Evolutionary conservation across 1,140 invertebrate genomes (phyloP).

Genomic region (Popillia japonica): DNA sequence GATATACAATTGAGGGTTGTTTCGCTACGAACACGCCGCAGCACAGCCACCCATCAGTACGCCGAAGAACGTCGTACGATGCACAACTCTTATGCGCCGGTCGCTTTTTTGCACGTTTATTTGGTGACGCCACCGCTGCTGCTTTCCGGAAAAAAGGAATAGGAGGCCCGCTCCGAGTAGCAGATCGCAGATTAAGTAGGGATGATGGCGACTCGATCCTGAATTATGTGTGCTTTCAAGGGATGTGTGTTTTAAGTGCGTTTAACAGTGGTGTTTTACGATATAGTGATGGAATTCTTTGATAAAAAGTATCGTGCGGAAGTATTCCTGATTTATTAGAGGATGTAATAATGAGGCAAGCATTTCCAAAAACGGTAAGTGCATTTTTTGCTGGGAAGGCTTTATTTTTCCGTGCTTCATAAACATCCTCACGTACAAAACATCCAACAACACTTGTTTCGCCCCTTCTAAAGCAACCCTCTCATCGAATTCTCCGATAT

Average conservation of each 20-base stretch:
- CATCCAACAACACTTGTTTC: background rate
- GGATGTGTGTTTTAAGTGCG: background rate
- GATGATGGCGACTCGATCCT: background rate
- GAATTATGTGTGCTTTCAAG: background rate
- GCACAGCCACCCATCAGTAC: slow-evolving; percentile 21
- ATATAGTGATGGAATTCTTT: background rate
- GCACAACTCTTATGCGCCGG: slow-evolving; percentile 31
- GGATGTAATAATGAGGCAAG: slow-evolving; percentile 30
- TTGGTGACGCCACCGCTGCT: slow-evolving; percentile 17
- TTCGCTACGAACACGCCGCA: slow-evolving; percentile 21
- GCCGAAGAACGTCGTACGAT: slow-evolving; percentile 19
- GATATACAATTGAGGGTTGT: slow-evolving; percentile 35
- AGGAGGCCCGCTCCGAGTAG: background rate
- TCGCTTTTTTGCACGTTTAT: slow-evolving; percentile 10
- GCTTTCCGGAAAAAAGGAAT: slow-evolving; percentile 4
- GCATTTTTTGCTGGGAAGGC: background rate
- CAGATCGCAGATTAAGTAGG: slow-evolving; percentile 26
- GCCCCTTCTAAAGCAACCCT: background rate
- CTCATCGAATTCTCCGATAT: background rate
- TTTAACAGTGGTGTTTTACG: background rate
- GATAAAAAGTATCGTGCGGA: background rate
- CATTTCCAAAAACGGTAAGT: slow-evolving; percentile 30
- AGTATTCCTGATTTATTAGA: background rate
- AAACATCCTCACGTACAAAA: background rate
- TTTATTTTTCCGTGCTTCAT: background rate